A percentile compares a stretch with the other conserved stretches of the same genome.
Evolutionary conservation across 2,797 vertebrate species (phyloP).

Genomic region (Molossus molossus): DNA sequence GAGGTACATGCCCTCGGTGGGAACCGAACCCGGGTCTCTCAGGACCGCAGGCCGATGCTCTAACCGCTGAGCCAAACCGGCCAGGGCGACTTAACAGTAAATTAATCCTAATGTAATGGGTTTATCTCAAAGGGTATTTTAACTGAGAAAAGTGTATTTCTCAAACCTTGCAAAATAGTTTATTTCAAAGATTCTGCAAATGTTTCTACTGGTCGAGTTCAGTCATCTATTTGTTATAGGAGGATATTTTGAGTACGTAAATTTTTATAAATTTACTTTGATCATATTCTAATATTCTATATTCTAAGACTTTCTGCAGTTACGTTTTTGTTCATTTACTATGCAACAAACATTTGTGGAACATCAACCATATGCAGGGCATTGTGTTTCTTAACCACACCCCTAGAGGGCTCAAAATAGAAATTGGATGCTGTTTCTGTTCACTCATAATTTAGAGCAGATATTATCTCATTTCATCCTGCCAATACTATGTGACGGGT

Average conservation of each 20-base stretch:
- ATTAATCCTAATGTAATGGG: neutral
- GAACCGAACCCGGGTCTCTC: too few relatives aligned
- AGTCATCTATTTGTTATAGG: neutral
- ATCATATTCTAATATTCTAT: neutral
- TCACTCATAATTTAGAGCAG: neutral
- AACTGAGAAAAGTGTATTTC: neutral
- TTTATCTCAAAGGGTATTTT: neutral
- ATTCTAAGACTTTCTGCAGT: neutral
- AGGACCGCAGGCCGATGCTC: too few relatives aligned
- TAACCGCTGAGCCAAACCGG: too few relatives aligned
- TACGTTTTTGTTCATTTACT: neutral
- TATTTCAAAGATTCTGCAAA: neutral
- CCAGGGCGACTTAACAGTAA: conserved; percentile 1
- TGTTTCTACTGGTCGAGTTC: neutral
- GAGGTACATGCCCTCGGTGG: too few relatives aligned
- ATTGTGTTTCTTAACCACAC: neutral
- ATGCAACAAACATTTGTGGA: neutral
- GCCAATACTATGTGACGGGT: neutral
- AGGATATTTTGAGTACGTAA: neutral
- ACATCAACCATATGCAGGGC: neutral
- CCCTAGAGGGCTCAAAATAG: neutral
- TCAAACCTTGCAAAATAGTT: neutral
- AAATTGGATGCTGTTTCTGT: neutral
- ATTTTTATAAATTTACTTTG: neutral
- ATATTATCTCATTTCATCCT: neutral